Evolutionary conservation across 2,797 vertebrate species (phyloP), one percentile per base, ranked within the genome.

Genomic region (Platalea minor): DNA sequence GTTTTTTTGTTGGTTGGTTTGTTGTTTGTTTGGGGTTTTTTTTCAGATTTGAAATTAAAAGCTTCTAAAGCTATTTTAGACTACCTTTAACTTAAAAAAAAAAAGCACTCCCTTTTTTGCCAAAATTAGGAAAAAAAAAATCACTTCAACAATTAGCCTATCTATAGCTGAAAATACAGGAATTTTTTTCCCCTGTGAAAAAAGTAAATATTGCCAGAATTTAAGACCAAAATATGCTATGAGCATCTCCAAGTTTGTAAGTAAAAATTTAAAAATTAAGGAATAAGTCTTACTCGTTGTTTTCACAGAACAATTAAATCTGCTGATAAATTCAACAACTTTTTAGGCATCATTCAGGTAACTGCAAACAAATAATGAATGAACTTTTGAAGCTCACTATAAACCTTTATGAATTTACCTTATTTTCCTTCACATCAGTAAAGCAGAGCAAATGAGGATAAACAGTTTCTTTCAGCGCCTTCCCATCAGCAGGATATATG

Each of bases 401-500:
- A 90, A 83, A 35, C 1, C 15, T 13, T 46, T 72, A 59, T 15
- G 6, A 69, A 13, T 93, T 98, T 98, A 98, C 98, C 98, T 98
- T 96, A 72, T 96, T 95, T 94, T 97, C 96, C 72, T 95, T 95
- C 76, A 95, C 91, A 85, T 25, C 92, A 72, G 98, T 97, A 79
- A 97, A 98, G 95, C 98, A 98, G 70, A 98, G 98, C 73, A 98
- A 96, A 80, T 98, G 97, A 91, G 98, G 98, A 90, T 95, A 97
- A 91, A 98, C 80, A 46, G 97, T 97, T 97, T 98, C 98, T 91
- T 97, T 98, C 76, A 97, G 95, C 56, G 89, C 84, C 93, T 97
- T 95, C 91, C 97, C 97, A 79, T 97, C 97, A 57, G 94, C 91
- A 79, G 97, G 97, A 85, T 93, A 93, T 54, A 92, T 60, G 78